Conservation (phyloP, 23 tunicate species). For the Trididemnum clinides region DNA sequence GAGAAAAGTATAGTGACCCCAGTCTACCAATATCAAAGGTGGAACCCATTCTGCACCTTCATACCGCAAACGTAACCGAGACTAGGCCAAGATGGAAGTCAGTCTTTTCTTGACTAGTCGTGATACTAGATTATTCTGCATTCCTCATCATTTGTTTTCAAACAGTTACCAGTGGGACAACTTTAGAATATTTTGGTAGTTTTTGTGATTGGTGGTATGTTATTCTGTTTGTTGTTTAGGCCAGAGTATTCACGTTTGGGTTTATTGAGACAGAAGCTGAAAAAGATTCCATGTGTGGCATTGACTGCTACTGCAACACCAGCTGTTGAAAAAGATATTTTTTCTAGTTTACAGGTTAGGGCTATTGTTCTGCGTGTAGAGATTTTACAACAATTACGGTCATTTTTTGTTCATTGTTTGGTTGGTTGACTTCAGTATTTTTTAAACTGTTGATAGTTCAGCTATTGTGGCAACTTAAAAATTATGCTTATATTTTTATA, state of each 20-base stretch:
- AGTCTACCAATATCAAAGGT: no score
- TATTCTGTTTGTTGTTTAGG: conserved; percentile 25
- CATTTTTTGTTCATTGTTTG: not conserved
- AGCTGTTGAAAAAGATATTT: conserved; percentile 73
- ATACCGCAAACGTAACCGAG: no score
- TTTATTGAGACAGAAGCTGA: conserved; percentile 22
- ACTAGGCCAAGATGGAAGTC: no score
- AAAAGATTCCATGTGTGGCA: conserved; percentile 77
- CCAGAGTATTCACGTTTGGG: conserved; percentile 82
- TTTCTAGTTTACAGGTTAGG: conserved; percentile 20
- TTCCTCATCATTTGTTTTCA: no score
- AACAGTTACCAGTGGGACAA: no score
- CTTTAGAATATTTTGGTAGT: no score
- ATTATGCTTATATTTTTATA: not conserved
- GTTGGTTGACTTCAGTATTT: not conserved
- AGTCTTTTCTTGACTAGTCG: no score
- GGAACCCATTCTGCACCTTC: no score
- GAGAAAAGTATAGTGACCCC: no score
- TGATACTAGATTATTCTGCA: no score
- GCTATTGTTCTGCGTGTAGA: no score
- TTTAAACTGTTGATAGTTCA: no score
- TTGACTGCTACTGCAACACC: conserved; percentile 95
- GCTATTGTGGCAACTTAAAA: not conserved
- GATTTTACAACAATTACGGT: not conserved
- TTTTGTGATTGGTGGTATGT: not conserved